Percentiles rank a stretch among this genome's conserved stretches.
These are phyloP conservation scores for Entomyzon cyanotis DNA, from an alignment of 2,113 vertebrate species.

Conservation along the genomic window DNA sequence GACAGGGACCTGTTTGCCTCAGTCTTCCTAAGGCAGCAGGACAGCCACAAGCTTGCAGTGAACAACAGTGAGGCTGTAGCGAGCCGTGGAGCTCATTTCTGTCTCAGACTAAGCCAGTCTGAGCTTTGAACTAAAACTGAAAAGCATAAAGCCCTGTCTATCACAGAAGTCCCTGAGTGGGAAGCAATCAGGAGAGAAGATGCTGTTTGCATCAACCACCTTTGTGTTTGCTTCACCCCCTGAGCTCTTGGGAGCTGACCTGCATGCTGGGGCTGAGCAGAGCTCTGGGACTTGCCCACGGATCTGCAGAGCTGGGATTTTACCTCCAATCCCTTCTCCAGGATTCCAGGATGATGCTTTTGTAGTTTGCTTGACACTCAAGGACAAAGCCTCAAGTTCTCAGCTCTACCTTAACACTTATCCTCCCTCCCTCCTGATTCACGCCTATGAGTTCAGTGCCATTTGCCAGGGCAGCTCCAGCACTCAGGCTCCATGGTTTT, in stretches of 20 bases:
- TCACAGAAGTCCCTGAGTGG: neutral
- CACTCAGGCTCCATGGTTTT: neutral
- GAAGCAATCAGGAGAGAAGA: neutral
- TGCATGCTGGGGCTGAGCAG: neutral
- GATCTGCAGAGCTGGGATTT: neutral
- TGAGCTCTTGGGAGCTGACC: neutral
- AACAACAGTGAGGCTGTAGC: rapidly evolving
- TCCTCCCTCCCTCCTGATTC: neutral
- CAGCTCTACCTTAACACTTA: neutral
- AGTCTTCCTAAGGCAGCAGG: neutral
- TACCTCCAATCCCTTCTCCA: neutral
- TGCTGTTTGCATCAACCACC: neutral
- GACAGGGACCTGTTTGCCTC: neutral
- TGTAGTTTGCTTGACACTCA: neutral
- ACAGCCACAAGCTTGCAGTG: neutral
- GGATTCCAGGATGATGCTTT: neutral
- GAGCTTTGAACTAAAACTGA: neutral
- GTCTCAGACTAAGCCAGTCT: neutral
- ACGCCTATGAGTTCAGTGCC: neutral
- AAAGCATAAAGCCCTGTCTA: neutral
- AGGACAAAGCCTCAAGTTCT: neutral
- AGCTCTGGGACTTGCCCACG: rapidly evolving
- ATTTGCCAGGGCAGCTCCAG: neutral
- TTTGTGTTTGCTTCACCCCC: neutral
- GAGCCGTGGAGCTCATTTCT: neutral